Evolutionary conservation across 2,888 invertebrate genomes (phyloP), one percentile per base, ranked within the genome.

Genomic region (Melanotus villosus): DNA sequence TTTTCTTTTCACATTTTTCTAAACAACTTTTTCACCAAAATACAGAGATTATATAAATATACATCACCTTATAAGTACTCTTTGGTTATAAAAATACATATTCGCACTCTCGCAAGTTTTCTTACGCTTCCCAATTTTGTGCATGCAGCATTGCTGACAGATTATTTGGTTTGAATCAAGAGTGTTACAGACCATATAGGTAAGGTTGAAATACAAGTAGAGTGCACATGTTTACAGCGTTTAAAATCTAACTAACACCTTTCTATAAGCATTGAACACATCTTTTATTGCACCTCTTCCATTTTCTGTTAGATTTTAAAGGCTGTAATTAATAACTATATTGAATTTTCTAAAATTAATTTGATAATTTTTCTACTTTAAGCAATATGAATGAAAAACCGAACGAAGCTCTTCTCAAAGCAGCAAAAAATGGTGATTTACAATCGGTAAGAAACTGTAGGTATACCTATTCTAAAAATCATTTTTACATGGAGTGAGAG

Each of bases 371-470:
- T 43, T 73, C 72, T 72, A 72, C 85, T 89, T 89, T 77, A 87
- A 93, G 93, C 85, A 91, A 92, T 85, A 88, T 93, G 81, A 87
- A 93, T 83, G 93, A 95, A 86, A 93, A 91, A 88, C 92, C 93
- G 78, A 92, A 92, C 78, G 94, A 95, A 84, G 90, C 90, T 78
- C 88, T 96, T 77, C 88, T 96, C 78, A 91, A 91, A 86, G 94
- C 95, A 72, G 94, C 95, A 50, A 94, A 94, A 88, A 87, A 89
- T 78, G 95, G 95, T 72, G 94, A 95, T 86, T 86, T 95, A 70
- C 90, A 89, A 87, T 89, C 90, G 88, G 93, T 93, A 88, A 87
- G 87, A 71, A 45, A 41, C 43, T 52, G n/a, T n/a, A n/a, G n/a
- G n/a, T n/a, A n/a, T n/a, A n/a, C n/a, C n/a, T n/a, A n/a, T n/a